A percentile compares a stretch with the other conserved stretches of the same genome.
Conservation (phyloP, 2,797 vertebrate species). For the Bradypodion ventrale region DNA sequence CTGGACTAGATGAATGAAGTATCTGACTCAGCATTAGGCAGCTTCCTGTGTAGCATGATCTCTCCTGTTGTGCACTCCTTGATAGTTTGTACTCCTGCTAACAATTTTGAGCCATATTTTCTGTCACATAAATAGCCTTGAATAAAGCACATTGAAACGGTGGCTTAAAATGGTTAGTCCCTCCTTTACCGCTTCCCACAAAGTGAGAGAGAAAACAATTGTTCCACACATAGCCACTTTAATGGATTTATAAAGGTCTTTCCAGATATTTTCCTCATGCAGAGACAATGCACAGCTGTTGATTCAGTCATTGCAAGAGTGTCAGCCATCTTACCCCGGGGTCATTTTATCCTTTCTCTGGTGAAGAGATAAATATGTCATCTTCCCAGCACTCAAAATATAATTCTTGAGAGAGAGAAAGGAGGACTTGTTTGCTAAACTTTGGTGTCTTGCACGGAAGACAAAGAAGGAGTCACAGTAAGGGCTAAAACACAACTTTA, state of each 20-base stretch:
- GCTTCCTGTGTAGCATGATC: too few relatives aligned
- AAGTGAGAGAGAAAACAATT: slow-evolving; percentile 59
- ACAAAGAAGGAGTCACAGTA: too few relatives aligned
- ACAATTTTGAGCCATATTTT: not conserved
- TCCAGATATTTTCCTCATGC: not conserved
- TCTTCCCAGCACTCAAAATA: not conserved
- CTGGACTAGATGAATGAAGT: too few relatives aligned
- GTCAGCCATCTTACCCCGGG: not conserved
- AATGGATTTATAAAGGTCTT: slow-evolving; percentile 38
- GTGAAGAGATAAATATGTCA: not conserved
- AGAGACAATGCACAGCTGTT: slow-evolving; percentile 9
- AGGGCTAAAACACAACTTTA: too few relatives aligned
- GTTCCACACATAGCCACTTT: slow-evolving; percentile 40
- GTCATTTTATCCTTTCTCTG: slow-evolving; percentile 15
- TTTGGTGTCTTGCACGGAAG: too few relatives aligned
- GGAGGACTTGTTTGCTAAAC: not conserved
- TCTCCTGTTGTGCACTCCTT: not conserved
- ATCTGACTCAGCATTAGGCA: too few relatives aligned
- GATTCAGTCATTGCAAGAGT: not conserved
- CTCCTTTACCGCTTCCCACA: not conserved
- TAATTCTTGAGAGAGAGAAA: not conserved
- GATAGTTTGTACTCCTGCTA: slow-evolving; percentile 57
- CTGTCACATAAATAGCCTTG: slow-evolving; percentile 60
- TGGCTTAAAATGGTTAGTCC: slow-evolving; percentile 35
- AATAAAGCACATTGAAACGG: slow-evolving; percentile 49